These are phyloP conservation scores for Agrochola lychnidis DNA, from an alignment of 2,888 invertebrate genomes.

Conservation along the genomic window DNA sequence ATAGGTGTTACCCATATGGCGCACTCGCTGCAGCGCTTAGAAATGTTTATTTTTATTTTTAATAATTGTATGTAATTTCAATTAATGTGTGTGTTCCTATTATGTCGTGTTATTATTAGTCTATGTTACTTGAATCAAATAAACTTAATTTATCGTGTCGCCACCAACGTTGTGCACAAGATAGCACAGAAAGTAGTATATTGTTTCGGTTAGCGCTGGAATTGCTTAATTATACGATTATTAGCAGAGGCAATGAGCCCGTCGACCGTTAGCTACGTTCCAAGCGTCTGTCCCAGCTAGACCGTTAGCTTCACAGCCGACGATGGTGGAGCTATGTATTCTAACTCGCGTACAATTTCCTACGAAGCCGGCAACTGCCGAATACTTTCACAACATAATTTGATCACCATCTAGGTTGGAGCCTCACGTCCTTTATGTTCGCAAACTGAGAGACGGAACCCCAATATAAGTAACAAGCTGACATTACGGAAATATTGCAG, in stretches of 20 bases:
- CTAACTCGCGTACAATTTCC: neutral
- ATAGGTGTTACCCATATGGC: neutral
- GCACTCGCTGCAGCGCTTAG: neutral
- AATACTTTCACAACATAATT: slow-evolving; percentile 15
- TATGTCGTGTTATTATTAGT: neutral
- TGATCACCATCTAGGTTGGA: neutral
- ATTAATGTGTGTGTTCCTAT: neutral
- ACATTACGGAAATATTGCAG: slow-evolving; percentile 43
- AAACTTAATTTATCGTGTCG: neutral
- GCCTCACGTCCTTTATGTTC: neutral
- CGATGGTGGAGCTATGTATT: neutral
- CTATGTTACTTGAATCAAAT: neutral
- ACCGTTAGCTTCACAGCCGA: neutral
- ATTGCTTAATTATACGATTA: slow-evolving; percentile 34
- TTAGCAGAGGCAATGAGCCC: slow-evolving; percentile 20
- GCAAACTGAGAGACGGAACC: neutral
- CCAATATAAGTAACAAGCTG: slow-evolving; percentile 8
- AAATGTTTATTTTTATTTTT: too few relatives aligned
- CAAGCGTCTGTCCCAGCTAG: slow-evolving; percentile 1
- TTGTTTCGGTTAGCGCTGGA: neutral
- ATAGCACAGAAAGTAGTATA: neutral
- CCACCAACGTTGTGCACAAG: neutral
- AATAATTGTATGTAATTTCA: neutral
- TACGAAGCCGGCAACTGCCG: too few relatives aligned
- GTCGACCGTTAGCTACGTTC: neutral